phyloP scores from a whole-genome alignment of 92 coral and sea anemone genomes.

The Epizoanthus scotinus region DNA sequence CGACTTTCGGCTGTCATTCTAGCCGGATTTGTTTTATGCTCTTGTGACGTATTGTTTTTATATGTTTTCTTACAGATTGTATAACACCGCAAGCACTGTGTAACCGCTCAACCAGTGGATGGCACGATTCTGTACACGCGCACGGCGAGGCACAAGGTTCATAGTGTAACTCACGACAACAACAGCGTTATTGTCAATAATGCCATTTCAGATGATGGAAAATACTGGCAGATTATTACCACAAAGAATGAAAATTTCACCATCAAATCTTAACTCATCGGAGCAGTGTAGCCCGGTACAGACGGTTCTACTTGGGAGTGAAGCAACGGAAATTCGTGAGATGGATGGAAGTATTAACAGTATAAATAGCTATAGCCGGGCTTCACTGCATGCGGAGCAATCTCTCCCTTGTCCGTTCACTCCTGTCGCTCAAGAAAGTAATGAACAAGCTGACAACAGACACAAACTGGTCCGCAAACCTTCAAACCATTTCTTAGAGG shows the following conservation, averaged over 20 bases:
- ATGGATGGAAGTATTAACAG: neutral
- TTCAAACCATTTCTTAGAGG: slow-evolving; percentile 38
- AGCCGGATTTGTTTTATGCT: neutral
- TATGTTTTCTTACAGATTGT: slow-evolving; percentile 37
- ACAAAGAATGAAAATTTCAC: slow-evolving; percentile 31
- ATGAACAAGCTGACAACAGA: neutral
- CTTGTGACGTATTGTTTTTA: slow-evolving; percentile 23
- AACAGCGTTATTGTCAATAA: neutral
- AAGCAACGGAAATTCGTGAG: slow-evolving; percentile 4
- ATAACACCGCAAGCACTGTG: slow-evolving; percentile 14
- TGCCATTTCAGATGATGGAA: slow-evolving; percentile 44
- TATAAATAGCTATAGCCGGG: neutral
- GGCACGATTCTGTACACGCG: neutral
- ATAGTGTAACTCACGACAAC: neutral
- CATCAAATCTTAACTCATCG: slow-evolving; percentile 16
- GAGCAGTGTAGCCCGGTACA: slow-evolving; percentile 25
- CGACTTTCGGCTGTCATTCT: slow-evolving; percentile 25
- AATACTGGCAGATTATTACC: slow-evolving; percentile 36
- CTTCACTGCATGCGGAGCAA: slow-evolving; percentile 5
- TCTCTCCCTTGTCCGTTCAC: slow-evolving; percentile 6
- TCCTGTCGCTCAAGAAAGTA: neutral
- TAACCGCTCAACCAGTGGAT: slow-evolving; percentile 19
- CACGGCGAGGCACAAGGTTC: neutral
- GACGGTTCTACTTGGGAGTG: neutral
- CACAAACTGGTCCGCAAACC: slow-evolving; percentile 20